Percentiles rank a stretch among this genome's conserved stretches.
Evolutionary conservation across 1,140 invertebrate species (phyloP).

Genomic region (Plutomurus gul): DNA sequence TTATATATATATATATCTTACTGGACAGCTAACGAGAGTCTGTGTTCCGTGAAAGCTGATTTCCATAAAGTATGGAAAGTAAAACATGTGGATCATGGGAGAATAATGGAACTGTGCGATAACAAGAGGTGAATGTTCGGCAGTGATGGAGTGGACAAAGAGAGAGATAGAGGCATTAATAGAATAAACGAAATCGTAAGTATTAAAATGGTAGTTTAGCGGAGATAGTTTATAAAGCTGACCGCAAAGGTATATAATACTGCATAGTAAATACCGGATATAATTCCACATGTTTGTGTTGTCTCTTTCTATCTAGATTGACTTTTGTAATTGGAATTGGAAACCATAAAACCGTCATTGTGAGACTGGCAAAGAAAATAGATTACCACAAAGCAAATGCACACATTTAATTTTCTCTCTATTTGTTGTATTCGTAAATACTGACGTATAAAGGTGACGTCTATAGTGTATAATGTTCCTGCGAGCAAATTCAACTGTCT

Average conservation of each 20-base stretch:
- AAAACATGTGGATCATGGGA: no score
- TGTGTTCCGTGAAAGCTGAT: neutral
- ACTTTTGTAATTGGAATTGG: slow-evolving; percentile 19
- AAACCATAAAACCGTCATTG: neutral
- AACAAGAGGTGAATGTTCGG: no score
- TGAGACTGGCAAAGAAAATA: neutral
- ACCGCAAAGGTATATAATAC: neutral
- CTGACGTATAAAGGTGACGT: neutral
- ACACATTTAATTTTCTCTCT: slow-evolving; percentile 18
- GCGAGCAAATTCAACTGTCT: no score
- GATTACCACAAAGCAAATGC: neutral
- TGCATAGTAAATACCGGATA: neutral
- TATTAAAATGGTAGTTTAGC: no score
- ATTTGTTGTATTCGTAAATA: neutral
- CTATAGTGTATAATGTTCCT: neutral
- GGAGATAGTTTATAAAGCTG: no score
- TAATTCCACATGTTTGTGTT: neutral
- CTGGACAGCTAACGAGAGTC: no score
- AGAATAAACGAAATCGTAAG: no score
- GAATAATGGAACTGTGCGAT: no score
- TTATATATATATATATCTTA: neutral
- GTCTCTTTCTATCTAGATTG: neutral
- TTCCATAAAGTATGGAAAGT: neutral
- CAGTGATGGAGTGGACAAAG: no score
- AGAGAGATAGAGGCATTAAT: no score